Conservation (phyloP, 64 coral and sea anemone genomes). For the Dendrophyllia cribrosa region DNA sequence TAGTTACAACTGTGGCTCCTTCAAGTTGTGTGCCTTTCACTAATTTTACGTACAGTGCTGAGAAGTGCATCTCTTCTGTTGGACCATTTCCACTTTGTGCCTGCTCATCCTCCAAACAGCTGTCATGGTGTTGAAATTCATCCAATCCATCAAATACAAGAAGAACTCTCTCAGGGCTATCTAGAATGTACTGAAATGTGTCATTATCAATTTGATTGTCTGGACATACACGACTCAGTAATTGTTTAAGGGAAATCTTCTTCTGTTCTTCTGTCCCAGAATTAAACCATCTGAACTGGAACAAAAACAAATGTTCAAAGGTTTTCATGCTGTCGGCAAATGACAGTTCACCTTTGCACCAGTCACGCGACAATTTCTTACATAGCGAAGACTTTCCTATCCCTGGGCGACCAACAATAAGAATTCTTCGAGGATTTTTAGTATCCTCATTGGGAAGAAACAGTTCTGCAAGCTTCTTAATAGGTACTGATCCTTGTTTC, state of each 20-base stretch:
- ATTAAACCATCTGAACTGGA: slow-evolving; percentile 43
- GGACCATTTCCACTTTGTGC: slow-evolving; percentile 1
- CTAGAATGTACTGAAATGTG: background rate
- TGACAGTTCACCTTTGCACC: background rate
- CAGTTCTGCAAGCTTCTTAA: slow-evolving; percentile 15
- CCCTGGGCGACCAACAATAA: slow-evolving; percentile 47
- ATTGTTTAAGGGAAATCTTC: slow-evolving; percentile 25
- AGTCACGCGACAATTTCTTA: slow-evolving; percentile 12
- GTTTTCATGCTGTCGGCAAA: background rate
- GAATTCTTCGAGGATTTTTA: slow-evolving; percentile 27
- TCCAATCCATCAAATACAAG: background rate
- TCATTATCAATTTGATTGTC: background rate
- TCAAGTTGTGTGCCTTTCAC: slow-evolving; percentile 9
- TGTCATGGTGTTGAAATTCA: slow-evolving; percentile 33
- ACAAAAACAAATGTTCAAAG: slow-evolving; percentile 11
- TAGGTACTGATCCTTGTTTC: background rate
- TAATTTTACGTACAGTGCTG: slow-evolving; percentile 48
- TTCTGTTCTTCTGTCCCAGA: background rate
- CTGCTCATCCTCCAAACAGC: background rate
- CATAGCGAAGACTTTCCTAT: slow-evolving; percentile 46
- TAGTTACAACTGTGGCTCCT: slow-evolving; percentile 41
- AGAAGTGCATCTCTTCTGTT: slow-evolving; percentile 32
- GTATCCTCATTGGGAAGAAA: slow-evolving; percentile 23
- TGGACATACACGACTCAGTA: background rate
- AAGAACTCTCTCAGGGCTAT: slow-evolving; percentile 17